These are phyloP conservation scores for Molothrus aeneus DNA, from an alignment of 2,797 vertebrate species.

Conservation along the genomic window DNA sequence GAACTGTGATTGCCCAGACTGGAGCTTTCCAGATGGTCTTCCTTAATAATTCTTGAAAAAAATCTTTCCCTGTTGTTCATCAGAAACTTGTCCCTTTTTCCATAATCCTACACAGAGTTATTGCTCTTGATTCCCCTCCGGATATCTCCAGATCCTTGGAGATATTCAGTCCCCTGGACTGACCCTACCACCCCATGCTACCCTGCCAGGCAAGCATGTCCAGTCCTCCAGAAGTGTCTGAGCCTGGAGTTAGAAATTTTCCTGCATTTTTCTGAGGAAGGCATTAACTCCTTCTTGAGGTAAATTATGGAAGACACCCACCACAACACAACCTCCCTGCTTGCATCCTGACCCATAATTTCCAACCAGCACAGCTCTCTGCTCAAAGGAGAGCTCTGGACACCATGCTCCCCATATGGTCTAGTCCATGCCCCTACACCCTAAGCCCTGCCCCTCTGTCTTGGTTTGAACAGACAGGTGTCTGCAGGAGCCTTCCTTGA, in stretches of 20 bases:
- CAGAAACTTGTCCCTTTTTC: not conserved
- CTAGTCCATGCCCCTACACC: rapidly evolving
- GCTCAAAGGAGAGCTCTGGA: not conserved
- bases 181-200: rapidly evolving
- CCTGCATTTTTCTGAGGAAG: not conserved
- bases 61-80: not conserved
- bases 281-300: not conserved
- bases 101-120: not conserved
- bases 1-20: not conserved
- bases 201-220: not conserved
- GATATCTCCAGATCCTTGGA: not conserved
- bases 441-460: not conserved
- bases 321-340: rapidly evolving
- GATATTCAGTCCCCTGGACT: not conserved
- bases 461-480: not conserved
- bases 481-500: not conserved
- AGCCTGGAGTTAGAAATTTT: not conserved
- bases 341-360: not conserved
- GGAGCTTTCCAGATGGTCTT: not conserved
- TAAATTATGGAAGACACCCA: not conserved
- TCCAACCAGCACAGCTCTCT: not conserved
- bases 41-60: no score
- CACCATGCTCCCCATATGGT: rapidly evolving
- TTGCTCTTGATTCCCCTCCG: not conserved
- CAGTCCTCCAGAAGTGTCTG: not conserved